Conservation (phyloP, 2,888 invertebrate genomes). For the Pachymerium ferrugineum region DNA sequence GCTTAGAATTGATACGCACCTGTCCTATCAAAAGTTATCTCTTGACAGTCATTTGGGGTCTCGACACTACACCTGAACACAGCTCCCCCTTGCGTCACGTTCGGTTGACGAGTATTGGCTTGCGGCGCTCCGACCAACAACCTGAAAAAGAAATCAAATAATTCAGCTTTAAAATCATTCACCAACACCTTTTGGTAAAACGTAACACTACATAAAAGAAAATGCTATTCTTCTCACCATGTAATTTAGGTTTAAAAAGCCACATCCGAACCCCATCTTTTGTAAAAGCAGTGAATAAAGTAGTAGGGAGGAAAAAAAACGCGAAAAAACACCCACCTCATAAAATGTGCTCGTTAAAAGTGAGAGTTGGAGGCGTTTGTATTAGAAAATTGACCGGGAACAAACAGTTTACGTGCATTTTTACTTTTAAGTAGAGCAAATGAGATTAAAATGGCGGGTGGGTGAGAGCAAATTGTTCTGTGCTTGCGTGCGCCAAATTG, state of each 20-base stretch:
- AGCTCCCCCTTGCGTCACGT: slow-evolving; percentile 69
- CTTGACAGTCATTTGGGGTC: slow-evolving; percentile 57
- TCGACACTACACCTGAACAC: slow-evolving; percentile 68
- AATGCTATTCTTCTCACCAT: background rate
- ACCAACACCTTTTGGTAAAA: no score
- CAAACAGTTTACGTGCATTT: slow-evolving; percentile 4
- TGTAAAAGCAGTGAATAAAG: no score
- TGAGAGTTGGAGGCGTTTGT: background rate
- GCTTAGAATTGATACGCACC: slow-evolving; percentile 46
- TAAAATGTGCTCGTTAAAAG: background rate
- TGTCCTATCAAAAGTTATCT: slow-evolving; percentile 68
- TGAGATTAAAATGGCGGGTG: background rate
- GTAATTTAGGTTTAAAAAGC: no score
- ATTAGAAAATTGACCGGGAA: slow-evolving; percentile 1
- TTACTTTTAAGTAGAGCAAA: background rate
- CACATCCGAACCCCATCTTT: no score
- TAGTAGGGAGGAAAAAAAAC: background rate
- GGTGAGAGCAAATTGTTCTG: background rate
- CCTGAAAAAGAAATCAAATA: slow-evolving; percentile 55
- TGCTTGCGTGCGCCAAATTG: background rate
- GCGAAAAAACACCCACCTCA: background rate
- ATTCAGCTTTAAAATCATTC: background rate
- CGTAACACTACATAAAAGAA: no score
- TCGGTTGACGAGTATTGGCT: slow-evolving; percentile 61
- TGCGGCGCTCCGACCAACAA: slow-evolving; percentile 86